Evolutionary conservation across 1,140 invertebrate species (phyloP), one percentile per base, ranked within the genome.

Genomic region (Prorops nasuta): DNA sequence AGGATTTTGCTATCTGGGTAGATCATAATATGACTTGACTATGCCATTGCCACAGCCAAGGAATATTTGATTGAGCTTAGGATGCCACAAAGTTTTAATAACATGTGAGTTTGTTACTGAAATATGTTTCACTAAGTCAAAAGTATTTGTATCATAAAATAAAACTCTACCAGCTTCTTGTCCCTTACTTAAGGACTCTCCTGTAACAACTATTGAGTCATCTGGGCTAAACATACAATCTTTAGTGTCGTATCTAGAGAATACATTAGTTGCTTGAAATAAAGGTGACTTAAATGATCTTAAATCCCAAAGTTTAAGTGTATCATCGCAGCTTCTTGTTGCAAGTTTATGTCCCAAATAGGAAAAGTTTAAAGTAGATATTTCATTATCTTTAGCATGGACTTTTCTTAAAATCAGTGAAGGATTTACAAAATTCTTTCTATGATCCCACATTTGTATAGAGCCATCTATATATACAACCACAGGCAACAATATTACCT

Each of bases 371-470:
- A 98, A 74, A 41, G 87, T 88, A 0, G 91, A 91, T 22, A 93
- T 92, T 67, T 97, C 92, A 0, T 80, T 81, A 4, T 86, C 86
- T 58, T 85, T 88, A 47, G 83, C 78, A 76, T 99, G 97, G 0
- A 92, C 94, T 43, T 83, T 85, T 50, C 93, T 80, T 1, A 94
- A 76, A 21, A 90, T 72, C 38, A 87, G 78, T 0, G 86, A 83
- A 0, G 93, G 92, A 64, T 93, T 96, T 0, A 89, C 88, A 58
- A 84, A 88, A 62, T 83, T 88, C 66, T 86, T 88, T 32, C 95
- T 83, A 40, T 94, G 88, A 72, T 99, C 97, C 96, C 96, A 99
- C 75, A 98, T 89, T 74, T 98, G 96, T 58, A 99, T 88, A 0
- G 94, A 97, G 1, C 98, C 98, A 76, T 99, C 97, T 19, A 86